Evolutionary conservation across 2,888 invertebrate species (phyloP), one percentile per base, ranked within the genome.

Genomic region (Cephus rjabovi): DNA sequence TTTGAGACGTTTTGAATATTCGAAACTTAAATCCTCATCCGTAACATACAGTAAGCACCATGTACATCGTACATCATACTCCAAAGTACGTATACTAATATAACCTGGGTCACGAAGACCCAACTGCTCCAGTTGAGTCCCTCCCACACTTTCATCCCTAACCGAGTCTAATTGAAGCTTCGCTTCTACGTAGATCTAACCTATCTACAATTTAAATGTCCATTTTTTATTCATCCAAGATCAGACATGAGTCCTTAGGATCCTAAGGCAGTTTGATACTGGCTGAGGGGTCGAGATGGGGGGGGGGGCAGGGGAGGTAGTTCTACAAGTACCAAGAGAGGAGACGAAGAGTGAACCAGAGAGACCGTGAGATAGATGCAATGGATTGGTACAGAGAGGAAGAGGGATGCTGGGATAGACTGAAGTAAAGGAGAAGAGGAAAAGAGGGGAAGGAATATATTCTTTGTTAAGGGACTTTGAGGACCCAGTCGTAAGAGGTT

Each of bases 381-480:
- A 71, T 9, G 71, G 2, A 33, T 4, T 9, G 31, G 71, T 71
- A 71, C 71, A 33, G 74, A 75, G 78, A 70, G 73, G 30, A 70
- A 70, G 77, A 69, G 69, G 33, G 79, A 75, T 56, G 77, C 35
- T 74, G 78, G 70, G 76, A 12, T 69, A 31, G 31, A 56, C 33
- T 56, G 4, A 71, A 70, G 40, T 34, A 71, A 68, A 69, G 69
- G 35, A 80, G 70, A 70, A 76, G 75, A 37, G 37, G 68, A 37
- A 15, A 30, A 75, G 79, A 74, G n/a, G 31, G 69, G 69, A 33
- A 69, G 77, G 76, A 34, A 79, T 80, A 83, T 84, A 86, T 87
- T 88, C 88, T 87, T 88, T 88, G 88, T 86, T 85, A 86, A 87
- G 87, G 86, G 86, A 87, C 87, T 23, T 89, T 84, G 81, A 85